A percentile compares a stretch with the other conserved stretches of the same genome.
phyloP scores from a whole-genome alignment of 2,113 vertebrate species.

The Oenanthe melanoleuca region DNA sequence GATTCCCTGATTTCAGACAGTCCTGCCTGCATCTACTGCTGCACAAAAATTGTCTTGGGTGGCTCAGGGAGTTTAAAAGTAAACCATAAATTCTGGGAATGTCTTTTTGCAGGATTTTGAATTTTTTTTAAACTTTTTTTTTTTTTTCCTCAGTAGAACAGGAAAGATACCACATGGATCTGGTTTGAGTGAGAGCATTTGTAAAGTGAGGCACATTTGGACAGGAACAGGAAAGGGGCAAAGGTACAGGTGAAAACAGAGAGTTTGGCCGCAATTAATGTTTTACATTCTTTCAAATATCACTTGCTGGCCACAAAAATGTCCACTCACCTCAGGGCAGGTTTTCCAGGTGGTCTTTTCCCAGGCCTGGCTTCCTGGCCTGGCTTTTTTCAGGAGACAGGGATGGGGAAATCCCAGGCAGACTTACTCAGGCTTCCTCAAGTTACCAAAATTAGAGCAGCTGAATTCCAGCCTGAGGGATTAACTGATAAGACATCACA shows the following conservation, averaged over 20 bases:
- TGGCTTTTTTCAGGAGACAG: not conserved
- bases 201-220: not conserved
- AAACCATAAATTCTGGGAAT: not conserved
- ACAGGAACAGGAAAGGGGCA: not conserved
- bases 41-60: not conserved
- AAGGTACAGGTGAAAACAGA: not conserved
- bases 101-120: not conserved
- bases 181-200: not conserved
- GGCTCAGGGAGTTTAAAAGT: not conserved
- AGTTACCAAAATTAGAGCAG: not conserved
- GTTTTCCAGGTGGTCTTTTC: not conserved
- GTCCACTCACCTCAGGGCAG: not conserved
- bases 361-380: not conserved
- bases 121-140: not conserved
- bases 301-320: not conserved
- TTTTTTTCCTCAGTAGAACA: not conserved
- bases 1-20: not conserved
- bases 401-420: not conserved
- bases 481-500: not conserved
- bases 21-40: not conserved
- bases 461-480: not conserved
- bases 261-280: not conserved
- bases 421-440: constrained; percentile 1
- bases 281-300: not conserved
- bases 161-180: not conserved